phyloP scores from a whole-genome alignment of 2,888 invertebrate species.

The Pandemis cinnamomeana region DNA sequence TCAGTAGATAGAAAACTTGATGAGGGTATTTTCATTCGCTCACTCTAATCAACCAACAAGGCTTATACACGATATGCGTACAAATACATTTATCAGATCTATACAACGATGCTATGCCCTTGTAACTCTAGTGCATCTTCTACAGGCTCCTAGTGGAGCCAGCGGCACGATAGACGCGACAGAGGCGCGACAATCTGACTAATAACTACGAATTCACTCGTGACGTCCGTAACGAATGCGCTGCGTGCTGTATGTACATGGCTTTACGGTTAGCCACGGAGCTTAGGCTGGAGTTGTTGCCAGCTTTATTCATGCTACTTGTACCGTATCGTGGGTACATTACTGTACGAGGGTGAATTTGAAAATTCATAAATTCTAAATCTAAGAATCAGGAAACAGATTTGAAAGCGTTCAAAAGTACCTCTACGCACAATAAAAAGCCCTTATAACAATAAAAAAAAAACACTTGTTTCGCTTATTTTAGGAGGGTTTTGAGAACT shows the following conservation, averaged over 20 bases:
- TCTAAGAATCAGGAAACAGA: too few species aligned
- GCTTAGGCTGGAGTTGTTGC: not conserved
- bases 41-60: not conserved
- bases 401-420: too few species aligned
- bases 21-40: not conserved
- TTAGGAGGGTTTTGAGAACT: not conserved
- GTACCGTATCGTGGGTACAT: not conserved
- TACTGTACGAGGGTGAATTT: too few species aligned
- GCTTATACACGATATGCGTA: not conserved
- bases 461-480: not conserved
- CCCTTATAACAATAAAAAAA: not conserved
- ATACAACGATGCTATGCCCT: not conserved
- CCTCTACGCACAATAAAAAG: too few species aligned
- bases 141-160: not conserved
- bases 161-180: conserved; percentile 11
- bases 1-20: too few species aligned
- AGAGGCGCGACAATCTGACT: conserved; percentile 32
- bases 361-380: too few species aligned
- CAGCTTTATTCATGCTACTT: not conserved
- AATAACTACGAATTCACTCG: conserved; percentile 28
- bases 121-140: not conserved
- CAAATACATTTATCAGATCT: too few species aligned
- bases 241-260: conserved; percentile 5
- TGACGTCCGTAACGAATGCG: conserved; percentile 31
- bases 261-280: conserved; percentile 10